Base-by-base conservation (phyloP, 2,113 vertebrate genomes). In the Phylloscopus whistleri region DNA sequence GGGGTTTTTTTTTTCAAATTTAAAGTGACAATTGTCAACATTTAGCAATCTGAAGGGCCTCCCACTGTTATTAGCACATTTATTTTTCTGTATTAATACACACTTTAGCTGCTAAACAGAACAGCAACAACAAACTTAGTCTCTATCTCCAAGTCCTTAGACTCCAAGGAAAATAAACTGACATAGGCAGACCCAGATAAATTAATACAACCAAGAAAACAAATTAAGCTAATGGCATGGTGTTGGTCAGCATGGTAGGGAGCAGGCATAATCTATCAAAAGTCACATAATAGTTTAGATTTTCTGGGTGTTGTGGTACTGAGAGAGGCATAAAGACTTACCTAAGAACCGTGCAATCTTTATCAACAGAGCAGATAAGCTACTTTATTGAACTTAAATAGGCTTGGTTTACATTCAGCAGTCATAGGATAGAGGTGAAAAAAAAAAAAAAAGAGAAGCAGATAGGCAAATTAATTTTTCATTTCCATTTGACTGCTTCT, bases 391-490 rank as follows among this genome's bases (percentile, higher is more conserved):
- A 83, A 13, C 11, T 68, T 75, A 79, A 79, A 59, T 7, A 72
- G 41, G 4, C 13, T 85, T 68, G 13, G 37, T 79, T 92, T 77
- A 67, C 33, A 87, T 74, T 80, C 60, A 89, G 30, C 5, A 55
- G 72, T 55, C 55, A 66, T 20, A 53, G 46, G 6, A 56, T 2
- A 52, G 26, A 26, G 26, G 9, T 13, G 5, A 17, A 21, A 60
- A 52, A 58, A 49, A 49, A 48, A 46, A 44, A 55, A 39, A 64
- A 9, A 44, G 16, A 60, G 20, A 67, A 70, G 48, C 10, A 90
- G 31, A 78, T 43, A 89, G 41, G 27, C 26, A 87, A 89, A 96
- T 94, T 92, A 90, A 82, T 81, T 89, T 94, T 95, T 96, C 60
- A 92, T 94, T 84, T 84, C 86, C 44, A 81, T 94, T 94, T 91